A percentile compares a stretch with the other conserved stretches of the same genome.
phyloP scores from a whole-genome alignment of 2,888 invertebrate genomes.

The Drosophila merina region DNA sequence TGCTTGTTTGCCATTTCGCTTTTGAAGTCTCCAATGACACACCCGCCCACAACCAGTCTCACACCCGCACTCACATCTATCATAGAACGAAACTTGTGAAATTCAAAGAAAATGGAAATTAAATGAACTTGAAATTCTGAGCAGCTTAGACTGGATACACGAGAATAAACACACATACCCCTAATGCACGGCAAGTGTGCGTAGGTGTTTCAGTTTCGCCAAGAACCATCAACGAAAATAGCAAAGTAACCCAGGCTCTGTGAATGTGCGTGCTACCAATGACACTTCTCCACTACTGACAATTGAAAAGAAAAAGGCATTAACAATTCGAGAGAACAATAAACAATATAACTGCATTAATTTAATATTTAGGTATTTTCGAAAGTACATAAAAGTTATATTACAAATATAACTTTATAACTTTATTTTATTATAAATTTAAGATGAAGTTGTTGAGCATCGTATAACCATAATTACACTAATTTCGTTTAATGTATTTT shows the following conservation, averaged over 20 bases:
- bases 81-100: constrained; percentile 44
- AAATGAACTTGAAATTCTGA: constrained; percentile 72
- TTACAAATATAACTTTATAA: too few species aligned
- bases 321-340: not conserved
- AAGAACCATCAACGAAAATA: not conserved
- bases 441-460: constrained; percentile 4
- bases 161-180: not conserved
- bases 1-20: constrained; percentile 68
- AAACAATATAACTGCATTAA: not conserved
- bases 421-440: not conserved
- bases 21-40: constrained; percentile 59
- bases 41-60: constrained; percentile 16
- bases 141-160: constrained; percentile 28
- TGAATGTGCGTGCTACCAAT: not conserved
- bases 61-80: constrained; percentile 6
- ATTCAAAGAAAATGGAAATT: constrained; percentile 66
- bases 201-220: not conserved
- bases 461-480: constrained; percentile 52
- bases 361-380: not conserved
- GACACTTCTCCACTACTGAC: not conserved
- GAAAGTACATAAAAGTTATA: too few species aligned
- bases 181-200: not conserved
- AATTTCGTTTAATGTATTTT: constrained; percentile 34
- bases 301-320: not conserved
- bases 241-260: not conserved